Evolutionary conservation across 2,888 invertebrate species (phyloP), one percentile per base, ranked within the genome.

Genomic region (Axea sp.): DNA sequence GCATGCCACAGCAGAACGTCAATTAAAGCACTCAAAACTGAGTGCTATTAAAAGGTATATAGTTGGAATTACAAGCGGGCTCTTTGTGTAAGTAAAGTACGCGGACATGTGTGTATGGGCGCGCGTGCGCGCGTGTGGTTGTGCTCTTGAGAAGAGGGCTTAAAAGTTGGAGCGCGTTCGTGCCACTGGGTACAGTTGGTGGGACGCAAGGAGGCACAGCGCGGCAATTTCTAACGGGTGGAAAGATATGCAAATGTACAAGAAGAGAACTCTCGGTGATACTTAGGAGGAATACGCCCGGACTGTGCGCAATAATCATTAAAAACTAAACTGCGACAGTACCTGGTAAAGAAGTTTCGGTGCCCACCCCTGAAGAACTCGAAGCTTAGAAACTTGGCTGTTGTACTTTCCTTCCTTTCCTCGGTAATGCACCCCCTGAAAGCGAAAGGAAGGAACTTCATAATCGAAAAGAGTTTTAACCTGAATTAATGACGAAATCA

Each of bases 191-290:
- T 79, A 80, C 68, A 78, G 75, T 76, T 74, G 51, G 71, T 41
- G 64, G 64, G 73, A 65, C 57, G 73, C 31, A 26, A 60, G 49
- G 55, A 26, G 53, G 55, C 51, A 39, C 77, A 78, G 78, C 75
- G 77, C 68, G 78, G 82, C 80, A 82, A 84, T 83, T 84, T 81
- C 83, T 83, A 83, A 82, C 82, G 80, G 80, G 75, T 81, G 79
- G 83, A 83, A 84, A 84, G 85, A 85, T 86, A 86, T 86, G 86
- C 85, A 84, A 86, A 86, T 85, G 81, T 77, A 78, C 77, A 77
- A 79, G 78, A 75, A 74, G 80, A 73, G 80, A 78, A 77, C 79
- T 75, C 80, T 76, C 73, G 75, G 78, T 81, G 83, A 84, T 83
- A 80, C 80, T 82, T 81, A 79, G 79, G 83, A 82, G 81, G 68